Evolutionary conservation across 2,888 invertebrate genomes (phyloP).

Genomic region (Diplolepis rosae): DNA sequence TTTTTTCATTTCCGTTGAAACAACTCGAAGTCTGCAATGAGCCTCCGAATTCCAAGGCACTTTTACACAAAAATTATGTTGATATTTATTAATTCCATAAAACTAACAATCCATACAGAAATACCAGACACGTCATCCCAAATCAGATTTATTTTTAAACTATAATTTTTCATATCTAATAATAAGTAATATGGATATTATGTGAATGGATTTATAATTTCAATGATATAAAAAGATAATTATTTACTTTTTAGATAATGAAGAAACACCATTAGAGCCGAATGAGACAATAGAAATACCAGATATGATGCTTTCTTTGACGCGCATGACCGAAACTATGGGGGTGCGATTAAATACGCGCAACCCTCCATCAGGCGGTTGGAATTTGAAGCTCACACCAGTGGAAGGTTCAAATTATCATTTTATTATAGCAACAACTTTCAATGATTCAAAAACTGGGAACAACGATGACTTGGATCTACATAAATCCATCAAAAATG

Average conservation of each 20-base stretch:
- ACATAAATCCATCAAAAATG: not conserved
- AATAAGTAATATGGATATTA: not conserved
- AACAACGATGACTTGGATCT: not conserved
- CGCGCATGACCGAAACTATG: constrained; percentile 49
- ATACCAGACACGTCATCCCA: constrained; percentile 1
- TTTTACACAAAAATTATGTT: not conserved
- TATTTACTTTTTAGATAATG: constrained; percentile 13
- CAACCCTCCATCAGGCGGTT: constrained; percentile 60
- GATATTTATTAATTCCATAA: not conserved
- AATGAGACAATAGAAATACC: constrained; percentile 33
- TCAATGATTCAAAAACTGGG: not conserved
- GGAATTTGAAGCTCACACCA: constrained; percentile 56
- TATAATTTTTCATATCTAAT: not conserved
- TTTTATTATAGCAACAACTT: constrained; percentile 41
- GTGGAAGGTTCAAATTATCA: constrained; percentile 55
- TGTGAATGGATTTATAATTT: not conserved
- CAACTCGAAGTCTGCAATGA: not conserved
- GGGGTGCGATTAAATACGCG: constrained; percentile 56
- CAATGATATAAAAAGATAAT: not conserved
- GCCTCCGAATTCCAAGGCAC: too few relatives aligned
- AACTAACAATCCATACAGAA: not conserved
- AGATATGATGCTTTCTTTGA: constrained; percentile 51
- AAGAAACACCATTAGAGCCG: constrained; percentile 31
- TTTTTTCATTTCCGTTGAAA: not conserved
- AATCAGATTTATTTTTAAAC: not conserved